Evolutionary conservation across 2,797 vertebrate genomes (phyloP), one percentile per base, ranked within the genome.

Genomic region (Clarias fuscus): DNA sequence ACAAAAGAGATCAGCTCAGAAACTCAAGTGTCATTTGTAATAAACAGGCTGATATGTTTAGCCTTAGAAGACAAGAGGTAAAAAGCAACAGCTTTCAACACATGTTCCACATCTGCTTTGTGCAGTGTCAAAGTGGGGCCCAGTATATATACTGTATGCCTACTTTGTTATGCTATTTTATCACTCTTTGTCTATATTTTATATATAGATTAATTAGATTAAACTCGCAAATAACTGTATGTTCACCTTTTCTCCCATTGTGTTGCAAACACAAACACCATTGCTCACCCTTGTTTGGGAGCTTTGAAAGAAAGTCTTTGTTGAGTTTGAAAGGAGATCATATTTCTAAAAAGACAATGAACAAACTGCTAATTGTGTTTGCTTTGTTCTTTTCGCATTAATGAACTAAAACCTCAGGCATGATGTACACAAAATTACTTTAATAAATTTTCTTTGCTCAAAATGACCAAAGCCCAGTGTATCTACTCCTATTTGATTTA

Each of bases 291-390:
- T 48, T 64, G 68, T 82, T 86, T 87, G 88, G 85, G 58, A 61
- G 91, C 87, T 93, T 89, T 91, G 88, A 90, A 92, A 90, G 90
- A 37, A 78, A 87, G 89, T 87, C 89, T 90, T 92, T 94, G 92
- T 92, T 90, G 91, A 91, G 91, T 91, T 88, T 61, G 20, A 87
- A 89, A 85, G 89, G 88, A 92, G 92, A 90, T 92, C 86, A 88
- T 86, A 91, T 95, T 91, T 94, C 93, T 93, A 89, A 90, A 37
- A 88, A 58, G 43, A 40, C 72, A 84, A 27, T 33, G 33, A 30
- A 73, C 58, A 68, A 81, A 75, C 56, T 88, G 18, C 30, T 27
- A 37, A 78, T 64, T 62, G 27, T 61, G 65, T 37, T 37, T 53
- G 11, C 3, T 67, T 43, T 86, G 3, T 68, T 78, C 24, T 15